phyloP scores from a whole-genome alignment of 92 coral and sea anemone species.

The Paragorgia papillata region DNA sequence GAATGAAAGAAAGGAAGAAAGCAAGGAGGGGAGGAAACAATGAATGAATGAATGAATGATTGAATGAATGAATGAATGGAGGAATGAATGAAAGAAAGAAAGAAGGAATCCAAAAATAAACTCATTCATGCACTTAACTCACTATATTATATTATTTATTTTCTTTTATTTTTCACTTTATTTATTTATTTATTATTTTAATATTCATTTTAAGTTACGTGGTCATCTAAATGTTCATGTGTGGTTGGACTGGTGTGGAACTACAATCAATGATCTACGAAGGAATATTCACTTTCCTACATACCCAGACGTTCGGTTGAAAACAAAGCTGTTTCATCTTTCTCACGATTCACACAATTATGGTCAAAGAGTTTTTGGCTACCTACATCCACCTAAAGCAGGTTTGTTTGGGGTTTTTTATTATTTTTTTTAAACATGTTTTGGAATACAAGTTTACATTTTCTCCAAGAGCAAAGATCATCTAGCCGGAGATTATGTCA shows the following conservation, averaged over 20 bases:
- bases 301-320: conserved; percentile 86
- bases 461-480: too few relatives aligned
- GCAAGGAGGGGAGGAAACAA: too few relatives aligned
- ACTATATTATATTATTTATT: background rate
- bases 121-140: background rate
- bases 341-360: conserved; percentile 74
- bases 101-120: too few relatives aligned
- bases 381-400: conserved; percentile 83
- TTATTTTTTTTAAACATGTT: too few relatives aligned
- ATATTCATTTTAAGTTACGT: conserved; percentile 62
- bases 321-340: conserved; percentile 65
- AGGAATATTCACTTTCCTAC: conserved; percentile 85
- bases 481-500: too few relatives aligned
- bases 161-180: background rate
- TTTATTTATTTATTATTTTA: background rate
- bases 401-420: too few relatives aligned
- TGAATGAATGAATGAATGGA: too few relatives aligned
- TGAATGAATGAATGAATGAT: too few relatives aligned
- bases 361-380: conserved; percentile 95
- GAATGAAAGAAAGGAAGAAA: too few relatives aligned
- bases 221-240: conserved; percentile 91
- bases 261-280: conserved; percentile 86
- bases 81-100: too few relatives aligned
- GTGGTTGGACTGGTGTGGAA: conserved; percentile 99
- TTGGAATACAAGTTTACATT: too few relatives aligned